Evolutionary conservation across 2,113 vertebrate genomes (phyloP).

Genomic region (Ochotona curzoniae): DNA sequence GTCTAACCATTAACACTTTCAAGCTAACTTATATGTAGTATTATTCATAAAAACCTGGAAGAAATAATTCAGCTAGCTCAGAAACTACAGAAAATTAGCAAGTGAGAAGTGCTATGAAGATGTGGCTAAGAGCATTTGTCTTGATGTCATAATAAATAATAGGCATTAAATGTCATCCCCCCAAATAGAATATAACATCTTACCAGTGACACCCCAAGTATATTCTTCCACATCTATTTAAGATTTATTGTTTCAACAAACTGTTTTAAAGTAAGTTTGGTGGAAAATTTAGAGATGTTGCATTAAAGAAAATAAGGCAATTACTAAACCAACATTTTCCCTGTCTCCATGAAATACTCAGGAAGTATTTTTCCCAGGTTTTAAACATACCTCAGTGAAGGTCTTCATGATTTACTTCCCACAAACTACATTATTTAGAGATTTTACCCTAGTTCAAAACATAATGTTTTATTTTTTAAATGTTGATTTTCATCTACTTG

Average conservation of each 20-base stretch:
- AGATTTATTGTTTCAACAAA: neutral
- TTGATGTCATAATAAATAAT: neutral
- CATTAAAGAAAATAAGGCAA: neutral
- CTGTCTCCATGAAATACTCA: neutral
- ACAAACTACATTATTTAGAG: neutral
- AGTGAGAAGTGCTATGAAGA: neutral
- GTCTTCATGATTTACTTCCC: neutral
- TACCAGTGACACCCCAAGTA: neutral
- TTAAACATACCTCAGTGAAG: neutral
- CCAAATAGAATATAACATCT: constrained; percentile 53
- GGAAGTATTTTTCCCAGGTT: neutral
- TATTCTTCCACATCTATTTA: constrained; percentile 1
- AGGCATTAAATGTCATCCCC: constrained; percentile 51
- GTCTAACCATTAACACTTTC: constrained; percentile 67
- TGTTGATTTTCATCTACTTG: no score
- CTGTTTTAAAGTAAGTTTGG: neutral
- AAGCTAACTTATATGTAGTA: constrained; percentile 65
- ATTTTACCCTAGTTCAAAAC: constrained; percentile 45
- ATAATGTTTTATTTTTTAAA: no score
- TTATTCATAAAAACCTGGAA: constrained; percentile 45
- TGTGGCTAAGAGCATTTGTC: neutral
- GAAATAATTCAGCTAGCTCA: constrained; percentile 29
- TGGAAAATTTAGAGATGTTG: neutral
- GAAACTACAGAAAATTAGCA: constrained; percentile 33
- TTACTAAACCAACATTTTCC: neutral